Percentiles rank a stretch among this genome's conserved stretches.
Evolutionary conservation across 2,888 invertebrate genomes (phyloP).

Genomic region (Leistus spinibarbis): DNA sequence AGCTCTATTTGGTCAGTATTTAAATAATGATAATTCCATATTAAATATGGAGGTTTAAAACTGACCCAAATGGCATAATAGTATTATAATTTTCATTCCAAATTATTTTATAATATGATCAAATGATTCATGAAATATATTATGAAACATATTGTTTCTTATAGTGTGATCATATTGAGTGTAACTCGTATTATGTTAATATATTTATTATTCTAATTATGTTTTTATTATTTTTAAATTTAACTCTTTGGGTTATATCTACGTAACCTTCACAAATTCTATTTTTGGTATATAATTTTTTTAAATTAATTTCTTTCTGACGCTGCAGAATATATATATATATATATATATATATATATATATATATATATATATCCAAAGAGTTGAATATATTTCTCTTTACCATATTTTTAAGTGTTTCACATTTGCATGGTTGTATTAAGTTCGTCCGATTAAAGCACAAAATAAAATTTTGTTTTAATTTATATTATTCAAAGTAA

Average conservation of each 20-base stretch:
- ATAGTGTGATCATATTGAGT: conserved; percentile 14
- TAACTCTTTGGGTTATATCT: no score
- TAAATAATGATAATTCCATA: background rate
- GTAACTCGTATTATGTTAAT: conserved; percentile 5
- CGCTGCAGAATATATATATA: no score
- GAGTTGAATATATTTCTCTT: background rate
- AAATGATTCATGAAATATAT: conserved; percentile 3
- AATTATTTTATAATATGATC: background rate
- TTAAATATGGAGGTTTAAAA: background rate
- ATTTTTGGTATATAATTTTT: no score
- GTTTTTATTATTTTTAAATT: background rate
- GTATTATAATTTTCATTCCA: background rate
- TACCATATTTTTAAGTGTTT: conserved; percentile 33
- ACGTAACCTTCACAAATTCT: no score
- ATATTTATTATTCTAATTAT: conserved; percentile 3
- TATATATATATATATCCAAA: no score
- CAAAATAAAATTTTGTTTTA: background rate
- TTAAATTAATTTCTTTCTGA: no score
- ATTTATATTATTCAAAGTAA: background rate
- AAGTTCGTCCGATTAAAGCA: background rate
- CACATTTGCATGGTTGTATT: background rate
- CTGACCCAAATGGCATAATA: background rate
- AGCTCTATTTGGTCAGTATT: no score
- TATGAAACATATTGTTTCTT: conserved; percentile 36
- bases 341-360: no score